Conservation (phyloP, 1,140 invertebrate species). For the Drosophila triauraria region DNA sequence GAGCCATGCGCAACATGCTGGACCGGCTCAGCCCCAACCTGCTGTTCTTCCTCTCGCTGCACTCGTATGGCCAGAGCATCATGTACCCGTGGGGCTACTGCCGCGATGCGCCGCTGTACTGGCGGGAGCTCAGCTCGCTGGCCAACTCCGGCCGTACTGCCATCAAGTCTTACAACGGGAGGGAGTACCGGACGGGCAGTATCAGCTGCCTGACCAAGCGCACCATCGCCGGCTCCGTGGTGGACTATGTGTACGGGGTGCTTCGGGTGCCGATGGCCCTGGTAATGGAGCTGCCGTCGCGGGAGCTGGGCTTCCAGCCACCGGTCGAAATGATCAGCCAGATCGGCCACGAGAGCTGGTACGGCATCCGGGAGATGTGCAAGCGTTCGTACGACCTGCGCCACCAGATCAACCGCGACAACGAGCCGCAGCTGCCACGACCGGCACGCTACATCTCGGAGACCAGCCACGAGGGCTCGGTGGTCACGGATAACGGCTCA, state of each 20-base stretch:
- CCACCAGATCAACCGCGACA: conserved; percentile 41
- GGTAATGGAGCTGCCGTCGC: conserved; percentile 89
- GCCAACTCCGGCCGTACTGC: conserved; percentile 84
- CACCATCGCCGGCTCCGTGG: conserved; percentile 88
- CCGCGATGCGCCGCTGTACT: conserved; percentile 76
- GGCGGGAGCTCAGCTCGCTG: conserved; percentile 77
- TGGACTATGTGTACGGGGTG: conserved; percentile 89
- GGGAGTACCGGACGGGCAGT: conserved; percentile 84
- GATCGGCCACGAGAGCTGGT: conserved; percentile 86
- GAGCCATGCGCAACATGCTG: conserved; percentile 87
- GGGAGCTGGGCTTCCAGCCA: conserved; percentile 88
- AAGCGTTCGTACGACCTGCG: conserved; percentile 68
- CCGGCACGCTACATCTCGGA: neutral
- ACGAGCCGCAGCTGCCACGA: conserved; percentile 46
- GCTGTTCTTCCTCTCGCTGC: conserved; percentile 89
- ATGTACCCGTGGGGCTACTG: conserved; percentile 88
- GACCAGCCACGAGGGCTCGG: neutral
- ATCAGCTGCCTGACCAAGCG: conserved; percentile 85
- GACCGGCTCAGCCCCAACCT: conserved; percentile 86
- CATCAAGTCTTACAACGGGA: conserved; percentile 86
- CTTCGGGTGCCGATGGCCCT: conserved; percentile 89
- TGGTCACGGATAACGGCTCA: neutral
- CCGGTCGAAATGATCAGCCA: conserved; percentile 87
- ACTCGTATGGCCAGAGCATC: conserved; percentile 88
- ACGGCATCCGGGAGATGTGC: conserved; percentile 84